Evolutionary conservation across 2,888 invertebrate genomes (phyloP).

Genomic region (Drosophila pseudotakahashii): DNA sequence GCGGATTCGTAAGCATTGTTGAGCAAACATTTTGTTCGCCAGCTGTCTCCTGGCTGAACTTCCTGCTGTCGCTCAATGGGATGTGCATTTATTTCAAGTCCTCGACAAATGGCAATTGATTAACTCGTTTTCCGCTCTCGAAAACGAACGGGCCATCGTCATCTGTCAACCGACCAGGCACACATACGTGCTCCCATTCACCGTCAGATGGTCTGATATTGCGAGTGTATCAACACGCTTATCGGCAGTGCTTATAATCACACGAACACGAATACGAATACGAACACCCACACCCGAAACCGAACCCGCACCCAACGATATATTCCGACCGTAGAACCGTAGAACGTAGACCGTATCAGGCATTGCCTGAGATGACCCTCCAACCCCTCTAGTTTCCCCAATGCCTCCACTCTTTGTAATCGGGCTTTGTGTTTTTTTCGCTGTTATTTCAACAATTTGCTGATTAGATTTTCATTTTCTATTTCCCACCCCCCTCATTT

Average conservation of each 20-base stretch:
- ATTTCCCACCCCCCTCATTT: background rate
- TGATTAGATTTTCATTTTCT: slow-evolving; percentile 70
- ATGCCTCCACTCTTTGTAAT: slow-evolving; percentile 28
- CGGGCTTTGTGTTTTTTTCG: slow-evolving; percentile 52
- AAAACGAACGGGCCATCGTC: background rate
- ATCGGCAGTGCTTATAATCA: slow-evolving; percentile 33
- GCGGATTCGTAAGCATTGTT: background rate
- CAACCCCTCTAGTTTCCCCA: background rate
- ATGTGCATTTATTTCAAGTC: slow-evolving; percentile 45
- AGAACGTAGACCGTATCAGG: slow-evolving; percentile 14
- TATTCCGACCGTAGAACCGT: background rate
- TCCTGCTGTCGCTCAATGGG: slow-evolving; percentile 33
- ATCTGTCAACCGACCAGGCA: background rate
- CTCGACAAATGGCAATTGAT: slow-evolving; percentile 57
- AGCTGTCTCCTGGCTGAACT: slow-evolving; percentile 29
- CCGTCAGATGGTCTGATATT: slow-evolving; percentile 21
- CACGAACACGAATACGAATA: slow-evolving; percentile 8
- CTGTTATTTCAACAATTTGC: slow-evolving; percentile 75
- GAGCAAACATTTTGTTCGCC: slow-evolving; percentile 28
- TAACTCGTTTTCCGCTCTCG: slow-evolving; percentile 27
- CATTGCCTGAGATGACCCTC: slow-evolving; percentile 24
- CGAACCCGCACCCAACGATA: background rate
- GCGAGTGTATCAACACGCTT: slow-evolving; percentile 22
- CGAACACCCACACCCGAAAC: slow-evolving; percentile 1
- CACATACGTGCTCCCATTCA: slow-evolving; percentile 8